phyloP scores from a whole-genome alignment of 2,797 vertebrate species.

The Diceros bicornis region DNA sequence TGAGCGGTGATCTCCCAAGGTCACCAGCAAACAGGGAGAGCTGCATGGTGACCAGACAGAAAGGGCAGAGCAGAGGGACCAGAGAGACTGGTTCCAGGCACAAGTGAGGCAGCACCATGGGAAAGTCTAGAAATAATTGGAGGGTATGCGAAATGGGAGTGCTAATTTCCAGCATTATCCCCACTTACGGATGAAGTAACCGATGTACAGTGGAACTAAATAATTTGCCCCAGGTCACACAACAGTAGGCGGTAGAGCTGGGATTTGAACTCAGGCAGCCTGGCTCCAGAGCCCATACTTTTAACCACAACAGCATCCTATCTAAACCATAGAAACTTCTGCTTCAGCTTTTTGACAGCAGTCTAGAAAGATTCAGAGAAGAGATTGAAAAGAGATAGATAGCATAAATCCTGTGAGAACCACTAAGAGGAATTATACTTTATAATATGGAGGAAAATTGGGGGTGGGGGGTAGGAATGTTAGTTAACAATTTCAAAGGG shows the following conservation, averaged over 20 bases:
- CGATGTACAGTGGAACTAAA: neutral
- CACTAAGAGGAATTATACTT: neutral
- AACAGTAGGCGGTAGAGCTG: neutral
- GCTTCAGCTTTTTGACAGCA: neutral
- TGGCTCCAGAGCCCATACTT: neutral
- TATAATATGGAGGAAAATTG: neutral
- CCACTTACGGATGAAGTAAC: neutral
- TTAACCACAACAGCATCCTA: neutral
- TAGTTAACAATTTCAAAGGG: neutral
- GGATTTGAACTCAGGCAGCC: neutral
- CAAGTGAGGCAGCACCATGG: neutral
- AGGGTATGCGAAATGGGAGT: neutral
- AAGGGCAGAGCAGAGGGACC: conserved; percentile 9
- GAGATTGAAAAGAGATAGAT: neutral
- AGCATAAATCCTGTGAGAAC: neutral
- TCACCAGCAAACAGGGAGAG: neutral
- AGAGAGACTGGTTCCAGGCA: neutral
- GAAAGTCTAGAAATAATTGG: conserved; percentile 29
- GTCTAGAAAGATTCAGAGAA: neutral
- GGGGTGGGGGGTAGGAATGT: too few relatives aligned
- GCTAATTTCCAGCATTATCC: neutral
- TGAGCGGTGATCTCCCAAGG: neutral
- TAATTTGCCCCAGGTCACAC: neutral
- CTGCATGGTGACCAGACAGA: neutral
- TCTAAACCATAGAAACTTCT: neutral